Conservation (phyloP, 2,797 vertebrate genomes). For the Sphaeramia orbicularis region DNA sequence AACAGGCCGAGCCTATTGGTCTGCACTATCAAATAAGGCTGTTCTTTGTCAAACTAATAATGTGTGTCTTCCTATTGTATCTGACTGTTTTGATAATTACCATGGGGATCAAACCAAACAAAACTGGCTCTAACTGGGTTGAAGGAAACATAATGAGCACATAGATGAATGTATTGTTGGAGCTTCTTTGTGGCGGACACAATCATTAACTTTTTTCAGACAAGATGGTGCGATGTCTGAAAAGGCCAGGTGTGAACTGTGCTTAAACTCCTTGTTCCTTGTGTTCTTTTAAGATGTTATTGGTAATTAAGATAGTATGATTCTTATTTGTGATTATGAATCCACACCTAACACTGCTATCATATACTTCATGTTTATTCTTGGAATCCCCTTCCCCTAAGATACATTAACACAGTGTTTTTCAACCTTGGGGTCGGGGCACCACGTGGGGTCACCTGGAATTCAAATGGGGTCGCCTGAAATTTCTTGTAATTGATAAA, state of each 20-base stretch:
- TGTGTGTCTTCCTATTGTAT: slow-evolving; percentile 41
- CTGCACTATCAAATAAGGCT: slow-evolving; percentile 54
- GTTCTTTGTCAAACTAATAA: slow-evolving; percentile 61
- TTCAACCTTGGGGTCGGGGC: too few species aligned
- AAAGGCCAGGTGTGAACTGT: neutral
- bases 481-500: too few species aligned
- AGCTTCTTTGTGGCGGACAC: neutral
- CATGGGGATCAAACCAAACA: slow-evolving; percentile 51
- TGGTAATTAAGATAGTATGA: too few species aligned
- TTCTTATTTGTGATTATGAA: too few species aligned
- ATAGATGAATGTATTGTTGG: slow-evolving; percentile 5
- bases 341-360: too few species aligned
- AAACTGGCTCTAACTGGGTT: slow-evolving; percentile 24
- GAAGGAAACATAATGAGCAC: slow-evolving; percentile 26
- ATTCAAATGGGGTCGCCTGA: too few species aligned
- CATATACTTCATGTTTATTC: too few species aligned
- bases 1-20: slow-evolving; percentile 50
- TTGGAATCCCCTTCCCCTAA: too few species aligned
- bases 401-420: too few species aligned
- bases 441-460: too few species aligned
- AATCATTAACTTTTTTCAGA: slow-evolving; percentile 22
- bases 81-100: slow-evolving; percentile 59
- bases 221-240: slow-evolving; percentile 4
- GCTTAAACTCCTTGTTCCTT: too few species aligned
- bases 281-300: too few species aligned